phyloP scores from a whole-genome alignment of 2,113 vertebrate species.

The Eclectus roratus region DNA sequence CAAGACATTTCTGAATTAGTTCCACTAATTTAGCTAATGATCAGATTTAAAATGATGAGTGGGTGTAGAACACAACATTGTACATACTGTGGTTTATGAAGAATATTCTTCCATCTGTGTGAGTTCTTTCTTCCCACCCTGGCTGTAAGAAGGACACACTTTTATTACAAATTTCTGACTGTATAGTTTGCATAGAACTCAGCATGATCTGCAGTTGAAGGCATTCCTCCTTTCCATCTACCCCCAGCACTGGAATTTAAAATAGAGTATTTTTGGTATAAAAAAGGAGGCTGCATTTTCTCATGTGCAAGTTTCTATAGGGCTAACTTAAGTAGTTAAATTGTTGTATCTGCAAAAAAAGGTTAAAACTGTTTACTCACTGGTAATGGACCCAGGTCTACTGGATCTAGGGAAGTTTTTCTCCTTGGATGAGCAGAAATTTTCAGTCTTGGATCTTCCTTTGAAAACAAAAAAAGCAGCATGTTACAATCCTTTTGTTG shows the following conservation, averaged over 20 bases:
- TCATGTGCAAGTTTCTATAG: background rate
- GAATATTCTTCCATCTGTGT: conserved; percentile 92
- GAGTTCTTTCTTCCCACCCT: conserved; percentile 95
- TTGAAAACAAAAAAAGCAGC: conserved; percentile 42
- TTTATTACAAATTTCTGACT: background rate
- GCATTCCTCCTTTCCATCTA: background rate
- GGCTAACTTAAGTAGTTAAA: background rate
- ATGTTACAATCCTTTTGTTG: background rate
- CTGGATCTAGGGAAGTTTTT: conserved; percentile 81
- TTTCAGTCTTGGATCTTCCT: conserved; percentile 93
- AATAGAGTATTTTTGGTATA: background rate
- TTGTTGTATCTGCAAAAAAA: background rate
- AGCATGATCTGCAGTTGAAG: background rate
- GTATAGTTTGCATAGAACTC: background rate
- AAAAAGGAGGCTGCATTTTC: background rate
- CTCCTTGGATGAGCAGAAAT: conserved; percentile 81
- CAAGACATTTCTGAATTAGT: background rate
- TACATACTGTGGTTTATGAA: conserved; percentile 96
- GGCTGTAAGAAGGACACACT: conserved; percentile 75
- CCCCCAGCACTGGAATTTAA: background rate
- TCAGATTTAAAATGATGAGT: background rate
- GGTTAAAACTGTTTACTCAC: conserved; percentile 72
- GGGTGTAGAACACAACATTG: background rate
- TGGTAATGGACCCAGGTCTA: conserved; percentile 89
- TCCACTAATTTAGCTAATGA: background rate